Base-by-base conservation (phyloP, 2,797 vertebrate genomes). In the Acridotheres tristis region DNA sequence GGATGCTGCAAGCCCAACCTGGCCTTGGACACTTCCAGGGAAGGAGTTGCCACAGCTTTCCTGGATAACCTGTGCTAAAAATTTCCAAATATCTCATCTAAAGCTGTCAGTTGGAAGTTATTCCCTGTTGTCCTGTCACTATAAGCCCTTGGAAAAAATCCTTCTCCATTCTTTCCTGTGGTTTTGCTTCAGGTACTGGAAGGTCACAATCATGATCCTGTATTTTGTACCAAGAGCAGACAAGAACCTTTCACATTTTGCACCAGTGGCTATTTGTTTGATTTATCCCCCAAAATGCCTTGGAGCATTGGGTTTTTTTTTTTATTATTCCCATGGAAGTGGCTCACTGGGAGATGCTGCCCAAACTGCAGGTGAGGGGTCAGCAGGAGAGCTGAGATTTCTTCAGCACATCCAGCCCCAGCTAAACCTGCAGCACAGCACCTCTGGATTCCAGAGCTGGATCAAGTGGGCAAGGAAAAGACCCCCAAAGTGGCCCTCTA, bases 401-500 rank as follows among this genome's bases (percentile, higher is more conserved):
- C 34, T 59, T 27, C 40, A 74, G 16, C 2, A 0, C 30, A 4
- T 0, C 36, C 3, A 3, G 53, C 16, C 73, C 53, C 72, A 68
- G 38, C 27, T 62, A 26, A 75, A 18, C 11, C 77, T 30, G 27
- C 57, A 51, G 17, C 10, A 13, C 17, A 29, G 16, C 38, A 13
- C 38, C 61, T 83, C 87, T 80, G 89, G n/a, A 42, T 72, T 75
- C 58, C 92, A 91, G 62, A 86, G 48, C 48, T 58, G 82, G n/a
- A 92, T 30, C 57, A 75, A 87, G 58, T 50, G 65, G 71, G 43
- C 78, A 83, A 83, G 38, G 23, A 81, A 68, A 85, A 78, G 59
- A 69, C 58, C 84, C 66, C 47, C 53, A 67, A 43, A 75, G 67
- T 40, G 57, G 32, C 53, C 66, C 50, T 88, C 32, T 19, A 62